phyloP scores from a whole-genome alignment of 2,797 vertebrate species.

The Sternotherus odoratus region DNA sequence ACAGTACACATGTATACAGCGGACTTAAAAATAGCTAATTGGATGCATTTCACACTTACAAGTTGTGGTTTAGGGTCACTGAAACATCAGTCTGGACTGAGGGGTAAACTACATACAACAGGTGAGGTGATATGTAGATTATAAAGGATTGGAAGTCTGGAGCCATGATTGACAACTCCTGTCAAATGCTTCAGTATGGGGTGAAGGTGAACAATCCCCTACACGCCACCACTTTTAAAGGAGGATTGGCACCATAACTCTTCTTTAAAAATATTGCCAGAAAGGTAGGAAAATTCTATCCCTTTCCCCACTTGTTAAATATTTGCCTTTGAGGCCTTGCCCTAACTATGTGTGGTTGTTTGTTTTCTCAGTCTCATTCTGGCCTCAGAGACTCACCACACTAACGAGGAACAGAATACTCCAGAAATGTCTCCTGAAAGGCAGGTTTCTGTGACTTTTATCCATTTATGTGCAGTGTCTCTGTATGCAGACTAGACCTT shows the following conservation, averaged over 20 bases:
- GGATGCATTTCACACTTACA: background rate
- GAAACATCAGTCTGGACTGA: background rate
- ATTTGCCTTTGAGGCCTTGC: constrained; percentile 77
- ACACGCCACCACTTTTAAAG: background rate
- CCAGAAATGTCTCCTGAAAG: background rate
- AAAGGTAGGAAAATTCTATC: constrained; percentile 55
- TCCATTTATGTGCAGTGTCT: background rate
- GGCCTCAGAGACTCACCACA: constrained; percentile 22
- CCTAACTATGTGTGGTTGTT: background rate
- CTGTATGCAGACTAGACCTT: background rate
- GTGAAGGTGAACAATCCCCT: background rate
- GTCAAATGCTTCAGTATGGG: background rate
- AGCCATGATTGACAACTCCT: background rate
- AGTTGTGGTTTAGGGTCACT: background rate
- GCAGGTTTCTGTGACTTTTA: background rate
- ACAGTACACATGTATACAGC: background rate
- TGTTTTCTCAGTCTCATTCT: background rate
- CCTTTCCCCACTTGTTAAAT: constrained; percentile 68
- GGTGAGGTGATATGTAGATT: background rate
- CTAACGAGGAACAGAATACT: background rate
- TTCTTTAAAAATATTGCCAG: constrained; percentile 11
- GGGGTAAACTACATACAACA: background rate
- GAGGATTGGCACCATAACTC: background rate
- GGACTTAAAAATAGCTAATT: background rate
- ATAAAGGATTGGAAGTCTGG: background rate